Evolutionary conservation across 2,797 vertebrate species (phyloP), one percentile per base, ranked within the genome.

Genomic region (Scomberomorus guttatus): DNA sequence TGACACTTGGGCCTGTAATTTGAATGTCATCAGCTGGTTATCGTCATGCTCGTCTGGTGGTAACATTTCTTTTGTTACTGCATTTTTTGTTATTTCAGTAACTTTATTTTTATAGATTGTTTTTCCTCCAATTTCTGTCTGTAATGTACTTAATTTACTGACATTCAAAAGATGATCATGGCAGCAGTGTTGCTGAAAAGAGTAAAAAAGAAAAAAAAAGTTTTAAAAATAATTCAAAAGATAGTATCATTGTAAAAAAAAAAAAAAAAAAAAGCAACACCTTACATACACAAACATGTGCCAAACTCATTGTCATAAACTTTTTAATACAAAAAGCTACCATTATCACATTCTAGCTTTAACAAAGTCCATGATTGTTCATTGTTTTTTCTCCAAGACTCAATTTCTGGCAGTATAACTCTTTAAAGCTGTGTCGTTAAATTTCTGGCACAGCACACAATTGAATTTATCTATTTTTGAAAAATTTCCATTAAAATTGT

Each of bases 21-120:
- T 39, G 24, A 22, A 61, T 57, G 2, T 64, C 1, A 65, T 80
- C 50, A 76, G 65, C 79, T 77, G 61, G n/a, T 52, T 46, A 34
- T 42, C 48, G 13, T 60, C 7, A 56, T 42, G 10, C 20, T 52
- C 50, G 12, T 60, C 4, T 73, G 20, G 20, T 17, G 20, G n/a
- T 20, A 48, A 18, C 42, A 48, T 48, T 48, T 48, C 5, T 37
- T 52, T 14, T 44, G 8, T 34, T 9, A 10, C 24, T 11, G 17
- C 0, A 2, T 34, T 22, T 58, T 20, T 42, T 13, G 5, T 3
- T 18, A 25, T 37, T 3, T 22, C 2, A 20, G 9, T 50, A 20
- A 50, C 18, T 44, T 13, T 13, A 11, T 25, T 17, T 20, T 18
- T 17, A 46, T 46, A 42, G 39, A 27, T 39, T 18, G 2, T 3